Base-by-base conservation (phyloP, 2,113 vertebrate genomes). In the Anser cygnoides region DNA sequence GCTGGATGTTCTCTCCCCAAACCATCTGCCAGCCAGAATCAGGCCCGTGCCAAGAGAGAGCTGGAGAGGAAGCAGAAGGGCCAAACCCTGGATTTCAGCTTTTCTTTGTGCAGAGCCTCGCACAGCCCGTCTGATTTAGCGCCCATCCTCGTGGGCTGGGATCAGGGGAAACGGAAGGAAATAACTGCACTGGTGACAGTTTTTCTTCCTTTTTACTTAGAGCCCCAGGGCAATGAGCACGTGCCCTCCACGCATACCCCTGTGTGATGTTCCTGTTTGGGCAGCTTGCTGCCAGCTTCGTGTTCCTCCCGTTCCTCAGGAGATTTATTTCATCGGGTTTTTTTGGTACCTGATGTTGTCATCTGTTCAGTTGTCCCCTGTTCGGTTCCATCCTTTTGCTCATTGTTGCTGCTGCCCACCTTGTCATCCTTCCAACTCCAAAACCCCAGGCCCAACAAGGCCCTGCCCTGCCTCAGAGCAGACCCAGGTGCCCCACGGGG, bases 381-480 rank as follows among this genome's bases (percentile, higher is more conserved):
- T 66, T 93, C 78, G 41, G 37, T 71, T 88, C 75, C 63, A 71
- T 33, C 58, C 63, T 87, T 88, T 78, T 63, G 46, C 79, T 88
- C 84, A 29, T 52, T n/a, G 28, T 59, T 59, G 46, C 46, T 52
- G 28, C 43, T 90, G 84, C 61, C 43, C 76, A 88, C 39, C 43
- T 88, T 90, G 87, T 92, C 90, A 90, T 59, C 67, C 79, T 84
- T 93, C 79, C 87, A 94, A 5, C 35, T 11, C 43, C 26, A 87
- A 94, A 79, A 91, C 73, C 52, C 21, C 63, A 79, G 50, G 33
- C 28, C 67, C 75, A 74, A 70, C 74, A 65, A 26, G 29, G 13
- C 41, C 55, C 82, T 83, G 78, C 54, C 46, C 76, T 88, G 85
- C 66, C 87, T 88, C 94, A 91, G 88, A 90, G 93, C 37, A 54